These are phyloP conservation scores for Erynnis tages DNA, from an alignment of 2,888 invertebrate species.

Conservation along the genomic window DNA sequence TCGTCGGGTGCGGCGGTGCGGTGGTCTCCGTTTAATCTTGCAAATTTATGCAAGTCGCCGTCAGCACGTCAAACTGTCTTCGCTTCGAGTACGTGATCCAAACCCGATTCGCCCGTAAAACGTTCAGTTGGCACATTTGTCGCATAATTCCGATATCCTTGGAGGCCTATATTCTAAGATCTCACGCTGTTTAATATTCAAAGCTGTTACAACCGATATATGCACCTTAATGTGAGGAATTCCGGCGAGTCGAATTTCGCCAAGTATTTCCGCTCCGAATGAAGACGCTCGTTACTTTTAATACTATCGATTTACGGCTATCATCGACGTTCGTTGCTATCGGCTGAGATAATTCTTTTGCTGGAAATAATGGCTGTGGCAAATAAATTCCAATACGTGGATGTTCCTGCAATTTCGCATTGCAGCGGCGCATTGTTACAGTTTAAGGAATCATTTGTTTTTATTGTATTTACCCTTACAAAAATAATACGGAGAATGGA, in stretches of 20 bases:
- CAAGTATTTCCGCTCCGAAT: slow-evolving; percentile 21
- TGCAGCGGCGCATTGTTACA: no score
- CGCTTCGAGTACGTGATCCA: slow-evolving; percentile 71
- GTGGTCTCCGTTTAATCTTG: slow-evolving; percentile 69
- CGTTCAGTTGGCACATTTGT: slow-evolving; percentile 75
- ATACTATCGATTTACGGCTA: slow-evolving; percentile 22
- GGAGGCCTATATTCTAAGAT: slow-evolving; percentile 51
- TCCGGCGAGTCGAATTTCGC: slow-evolving; percentile 26
- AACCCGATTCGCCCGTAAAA: slow-evolving; percentile 77
- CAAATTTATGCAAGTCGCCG: slow-evolving; percentile 79
- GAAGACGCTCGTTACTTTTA: slow-evolving; percentile 29
- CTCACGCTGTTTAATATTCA: slow-evolving; percentile 62
- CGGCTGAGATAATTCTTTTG: not conserved
- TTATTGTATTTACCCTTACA: no score
- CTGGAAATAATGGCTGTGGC: not conserved
- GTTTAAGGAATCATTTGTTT: no score
- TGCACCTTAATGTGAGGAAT: slow-evolving; percentile 33
- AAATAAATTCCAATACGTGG: no score
- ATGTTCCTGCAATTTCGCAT: no score
- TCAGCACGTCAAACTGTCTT: slow-evolving; percentile 77
- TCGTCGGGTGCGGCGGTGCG: slow-evolving; percentile 42
- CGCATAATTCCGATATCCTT: slow-evolving; percentile 65
- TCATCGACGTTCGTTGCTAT: not conserved
- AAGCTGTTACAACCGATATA: slow-evolving; percentile 49
- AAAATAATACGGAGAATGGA: no score